phyloP scores from a whole-genome alignment of 2,113 vertebrate genomes.

The Oreotrochilus melanogaster region DNA sequence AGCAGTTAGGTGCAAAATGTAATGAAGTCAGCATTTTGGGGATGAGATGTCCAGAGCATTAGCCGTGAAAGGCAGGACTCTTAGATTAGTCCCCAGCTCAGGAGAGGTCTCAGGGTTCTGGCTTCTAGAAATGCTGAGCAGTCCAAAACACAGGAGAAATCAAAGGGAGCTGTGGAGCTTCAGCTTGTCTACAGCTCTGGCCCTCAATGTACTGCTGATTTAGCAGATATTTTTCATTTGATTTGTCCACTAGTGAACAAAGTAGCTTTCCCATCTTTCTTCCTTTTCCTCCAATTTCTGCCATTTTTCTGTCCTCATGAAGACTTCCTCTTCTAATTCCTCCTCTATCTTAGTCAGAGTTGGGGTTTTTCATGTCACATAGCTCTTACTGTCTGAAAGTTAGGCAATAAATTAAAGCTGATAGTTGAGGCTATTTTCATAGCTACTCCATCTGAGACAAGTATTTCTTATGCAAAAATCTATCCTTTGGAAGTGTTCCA shows the following conservation, averaged over 20 bases:
- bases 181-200: background rate
- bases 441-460: background rate
- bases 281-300: background rate
- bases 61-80: background rate
- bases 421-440: background rate
- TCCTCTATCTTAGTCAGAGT: background rate
- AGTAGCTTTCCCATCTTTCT: background rate
- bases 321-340: background rate
- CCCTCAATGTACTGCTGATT: background rate
- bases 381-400: background rate
- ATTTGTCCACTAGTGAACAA: background rate
- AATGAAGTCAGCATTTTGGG: slow-evolving; percentile 21
- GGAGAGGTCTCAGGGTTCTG: background rate
- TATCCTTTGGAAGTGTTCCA: background rate
- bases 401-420: background rate
- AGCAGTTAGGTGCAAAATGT: background rate
- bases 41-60: background rate
- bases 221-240: background rate
- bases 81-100: background rate
- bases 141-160: background rate
- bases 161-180: background rate
- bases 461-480: background rate
- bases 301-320: background rate
- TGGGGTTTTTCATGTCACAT: background rate
- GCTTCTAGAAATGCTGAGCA: slow-evolving; percentile 11